Evolutionary conservation across 2,888 invertebrate species (phyloP).

Genomic region (Volucella inflata): DNA sequence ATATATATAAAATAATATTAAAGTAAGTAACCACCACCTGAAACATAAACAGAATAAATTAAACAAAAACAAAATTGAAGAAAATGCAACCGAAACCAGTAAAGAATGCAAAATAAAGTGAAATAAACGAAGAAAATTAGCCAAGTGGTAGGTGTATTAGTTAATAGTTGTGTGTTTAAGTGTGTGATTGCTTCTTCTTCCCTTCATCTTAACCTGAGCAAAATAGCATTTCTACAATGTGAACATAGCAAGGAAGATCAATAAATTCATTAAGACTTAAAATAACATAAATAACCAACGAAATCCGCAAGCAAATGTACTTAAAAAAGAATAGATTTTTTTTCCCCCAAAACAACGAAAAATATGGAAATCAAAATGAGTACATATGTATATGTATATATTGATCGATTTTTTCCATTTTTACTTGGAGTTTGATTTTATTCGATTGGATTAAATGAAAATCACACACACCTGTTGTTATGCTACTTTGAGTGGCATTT

Average conservation of each 20-base stretch:
- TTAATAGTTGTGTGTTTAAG: constrained; percentile 54
- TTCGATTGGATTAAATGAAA: constrained; percentile 75
- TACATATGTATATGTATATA: constrained; percentile 49
- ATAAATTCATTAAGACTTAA: constrained; percentile 51
- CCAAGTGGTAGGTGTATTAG: constrained; percentile 59
- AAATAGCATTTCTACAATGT: constrained; percentile 65
- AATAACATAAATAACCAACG: constrained; percentile 47
- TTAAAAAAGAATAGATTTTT: constrained; percentile 76
- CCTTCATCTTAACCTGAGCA: constrained; percentile 58
- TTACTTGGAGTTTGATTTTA: constrained; percentile 76
- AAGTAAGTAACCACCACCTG: constrained; percentile 63
- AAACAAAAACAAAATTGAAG: constrained; percentile 36
- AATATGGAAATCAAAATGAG: constrained; percentile 71
- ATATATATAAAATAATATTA: constrained; percentile 16
- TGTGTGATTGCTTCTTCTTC: constrained; percentile 44
- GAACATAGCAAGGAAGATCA: constrained; percentile 50
- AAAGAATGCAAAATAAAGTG: constrained; percentile 42
- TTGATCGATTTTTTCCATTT: constrained; percentile 62
- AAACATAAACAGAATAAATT: constrained; percentile 17
- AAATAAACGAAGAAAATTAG: constrained; percentile 49
- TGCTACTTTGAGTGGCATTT: constrained; percentile 76
- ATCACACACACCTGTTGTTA: constrained; percentile 83
- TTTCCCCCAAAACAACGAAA: constrained; percentile 59
- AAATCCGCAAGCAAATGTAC: constrained; percentile 57
- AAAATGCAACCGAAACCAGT: constrained; percentile 54